phyloP scores from a whole-genome alignment of 2,113 vertebrate species.

The Elgaria multicarinata region DNA sequence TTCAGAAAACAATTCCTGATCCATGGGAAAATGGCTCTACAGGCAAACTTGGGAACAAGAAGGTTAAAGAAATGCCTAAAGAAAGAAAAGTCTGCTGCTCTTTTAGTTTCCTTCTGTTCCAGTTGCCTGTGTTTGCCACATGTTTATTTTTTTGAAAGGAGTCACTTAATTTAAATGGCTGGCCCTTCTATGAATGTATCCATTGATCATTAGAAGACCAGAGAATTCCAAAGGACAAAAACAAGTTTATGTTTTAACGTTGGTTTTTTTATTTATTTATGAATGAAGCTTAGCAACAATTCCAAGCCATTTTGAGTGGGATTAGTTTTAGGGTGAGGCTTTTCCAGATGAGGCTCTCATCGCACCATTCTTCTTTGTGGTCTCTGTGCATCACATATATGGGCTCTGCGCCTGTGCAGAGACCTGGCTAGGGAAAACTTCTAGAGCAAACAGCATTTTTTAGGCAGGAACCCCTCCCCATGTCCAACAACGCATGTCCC shows the following conservation, averaged over 20 bases:
- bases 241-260: not conserved
- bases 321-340: constrained; percentile 20
- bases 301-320: constrained; percentile 43
- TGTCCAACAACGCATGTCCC: too few relatives aligned
- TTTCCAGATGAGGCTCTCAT: too few relatives aligned
- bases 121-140: not conserved
- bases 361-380: too few relatives aligned
- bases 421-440: too few relatives aligned
- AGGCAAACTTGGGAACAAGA: constrained; percentile 9
- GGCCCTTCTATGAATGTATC: not conserved
- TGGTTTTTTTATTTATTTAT: not conserved
- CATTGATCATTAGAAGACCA: not conserved
- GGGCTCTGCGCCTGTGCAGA: too few relatives aligned
- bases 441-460: too few relatives aligned
- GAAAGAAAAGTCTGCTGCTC: constrained; percentile 15
- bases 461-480: too few relatives aligned
- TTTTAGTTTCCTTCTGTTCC: not conserved
- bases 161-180: too few relatives aligned
- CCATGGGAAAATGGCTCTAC: not conserved
- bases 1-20: constrained; percentile 37
- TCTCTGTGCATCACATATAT: too few relatives aligned
- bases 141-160: not conserved
- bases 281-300: constrained; percentile 4
- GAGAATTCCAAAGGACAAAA: not conserved
- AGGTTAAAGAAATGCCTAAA: constrained; percentile 27